Base-by-base conservation (phyloP, 2,888 invertebrate genomes). In the Tetanocera ferruginea region DNA sequence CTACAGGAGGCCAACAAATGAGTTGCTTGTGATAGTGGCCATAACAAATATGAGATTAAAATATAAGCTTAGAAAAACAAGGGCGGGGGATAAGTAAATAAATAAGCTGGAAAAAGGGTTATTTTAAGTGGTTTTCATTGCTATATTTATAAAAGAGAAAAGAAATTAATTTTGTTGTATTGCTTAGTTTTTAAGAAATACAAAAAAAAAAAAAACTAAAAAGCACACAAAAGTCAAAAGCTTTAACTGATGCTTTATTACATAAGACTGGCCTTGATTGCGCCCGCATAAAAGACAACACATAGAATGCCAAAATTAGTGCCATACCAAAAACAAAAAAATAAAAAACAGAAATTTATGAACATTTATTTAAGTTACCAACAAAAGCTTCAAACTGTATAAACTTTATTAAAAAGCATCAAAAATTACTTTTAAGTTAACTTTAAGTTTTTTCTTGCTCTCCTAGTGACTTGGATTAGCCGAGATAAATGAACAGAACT, bases 231-330 rank as follows among this genome's bases (percentile, higher is more conserved):
- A 57, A 57, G 19, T 57, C 57, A 23, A 23, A 25, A 60, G 57
- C 19, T 57, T 57, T 57, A 52, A 52, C 4, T 25, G 23, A 60
- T 23, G 57, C 23, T 14, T 71, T 55, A 28, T 34, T 17, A 43
- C 1, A 62, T 43, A 62, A 62, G 62, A 73, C 60, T 62, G 17
- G 62, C 14, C 23, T 43, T 9, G 28, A 49, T 43, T 8, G 23
- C 23, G 49, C 73, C 37, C 23, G 49, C 19, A 57, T 67, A 74
- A 67, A 57, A 73, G 43, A 52, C 31, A 72, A 51, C 9, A 52
- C 71, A 28, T 77, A 43, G 76, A 83, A 85, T 81, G 84, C 86
- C 85, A 86, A 86, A 64, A 85, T 82, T 81, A 78, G 85, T 86
- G 86, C 86, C 86, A 86, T 86, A 82, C 86, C 86, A 85, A 86